Evolutionary conservation across 2,888 invertebrate genomes (phyloP).

Genomic region (Orthosia cruda): DNA sequence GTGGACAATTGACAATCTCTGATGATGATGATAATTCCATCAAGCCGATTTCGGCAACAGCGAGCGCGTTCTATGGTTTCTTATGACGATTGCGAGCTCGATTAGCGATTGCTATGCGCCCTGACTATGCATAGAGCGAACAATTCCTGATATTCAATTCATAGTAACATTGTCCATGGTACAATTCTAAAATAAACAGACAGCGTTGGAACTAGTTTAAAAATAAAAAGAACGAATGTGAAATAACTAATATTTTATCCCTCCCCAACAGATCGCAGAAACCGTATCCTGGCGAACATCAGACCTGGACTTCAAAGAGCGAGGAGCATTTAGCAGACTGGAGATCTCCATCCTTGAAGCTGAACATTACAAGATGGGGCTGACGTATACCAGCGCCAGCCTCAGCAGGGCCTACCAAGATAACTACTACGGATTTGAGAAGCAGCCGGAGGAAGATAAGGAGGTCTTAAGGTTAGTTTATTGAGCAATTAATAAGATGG

Average conservation of each 20-base stretch:
- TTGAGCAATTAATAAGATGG: too few relatives aligned
- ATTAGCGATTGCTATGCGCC: too few relatives aligned
- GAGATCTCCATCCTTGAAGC: constrained; percentile 85
- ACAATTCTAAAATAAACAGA: too few relatives aligned
- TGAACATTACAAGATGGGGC: constrained; percentile 84
- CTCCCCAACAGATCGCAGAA: constrained; percentile 84
- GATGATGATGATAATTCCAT: too few relatives aligned
- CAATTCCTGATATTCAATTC: too few relatives aligned
- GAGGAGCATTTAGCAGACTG: constrained; percentile 86
- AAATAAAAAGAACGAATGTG: not conserved
- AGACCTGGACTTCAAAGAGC: constrained; percentile 87
- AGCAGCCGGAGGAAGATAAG: constrained; percentile 78
- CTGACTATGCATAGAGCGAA: too few relatives aligned
- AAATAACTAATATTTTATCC: not conserved
- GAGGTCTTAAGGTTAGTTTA: constrained; percentile 75
- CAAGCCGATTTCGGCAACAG: too few relatives aligned
- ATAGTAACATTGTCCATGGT: too few relatives aligned
- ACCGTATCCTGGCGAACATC: constrained; percentile 80
- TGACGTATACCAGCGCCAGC: constrained; percentile 85
- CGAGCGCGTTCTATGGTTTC: too few relatives aligned
- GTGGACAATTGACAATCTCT: too few relatives aligned
- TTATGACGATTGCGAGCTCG: too few relatives aligned
- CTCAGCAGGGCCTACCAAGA: constrained; percentile 82
- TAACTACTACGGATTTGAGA: constrained; percentile 77
- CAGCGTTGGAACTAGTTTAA: too few relatives aligned